A percentile compares a stretch with the other conserved stretches of the same genome.
phyloP scores from a whole-genome alignment of 92 coral and sea anemone species.

The Hydrozoanthus gracilis region DNA sequence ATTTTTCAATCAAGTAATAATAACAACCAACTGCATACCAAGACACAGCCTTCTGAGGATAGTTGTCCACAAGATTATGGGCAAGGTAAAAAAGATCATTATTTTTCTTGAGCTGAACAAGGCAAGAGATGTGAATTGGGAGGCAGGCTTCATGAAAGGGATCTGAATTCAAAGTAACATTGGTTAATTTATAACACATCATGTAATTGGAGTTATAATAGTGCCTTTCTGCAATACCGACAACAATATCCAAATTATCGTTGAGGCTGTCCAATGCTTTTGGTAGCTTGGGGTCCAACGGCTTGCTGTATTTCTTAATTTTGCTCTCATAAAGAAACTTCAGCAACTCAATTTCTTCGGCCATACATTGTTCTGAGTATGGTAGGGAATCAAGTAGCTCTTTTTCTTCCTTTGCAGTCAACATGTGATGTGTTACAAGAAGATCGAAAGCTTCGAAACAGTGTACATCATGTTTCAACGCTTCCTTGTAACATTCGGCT shows the following conservation, averaged over 20 bases:
- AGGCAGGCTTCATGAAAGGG: slow-evolving; percentile 92
- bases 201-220: slow-evolving; percentile 86
- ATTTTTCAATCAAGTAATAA: slow-evolving; percentile 91
- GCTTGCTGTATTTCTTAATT: slow-evolving; percentile 81
- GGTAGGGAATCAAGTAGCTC: slow-evolving; percentile 81
- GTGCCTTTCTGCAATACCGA: slow-evolving; percentile 94
- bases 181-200: slow-evolving; percentile 81
- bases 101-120: slow-evolving; percentile 93
- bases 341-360: slow-evolving; percentile 86
- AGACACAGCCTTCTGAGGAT: slow-evolving; percentile 95
- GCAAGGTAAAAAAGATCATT: slow-evolving; percentile 93
- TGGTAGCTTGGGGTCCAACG: slow-evolving; percentile 84
- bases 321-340: slow-evolving; percentile 88
- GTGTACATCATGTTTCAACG: slow-evolving; percentile 88
- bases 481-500: slow-evolving; percentile 93
- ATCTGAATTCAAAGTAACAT: slow-evolving; percentile 80
- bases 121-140: slow-evolving; percentile 93
- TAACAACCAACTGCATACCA: slow-evolving; percentile 99
- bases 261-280: slow-evolving; percentile 82
- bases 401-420: slow-evolving; percentile 87
- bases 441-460: slow-evolving; percentile 98
- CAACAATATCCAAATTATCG: slow-evolving; percentile 90
- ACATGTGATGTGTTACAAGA: slow-evolving; percentile 94
- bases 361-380: slow-evolving; percentile 84
- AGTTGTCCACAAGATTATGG: slow-evolving; percentile 95